A percentile compares a stretch with the other conserved stretches of the same genome.
Evolutionary conservation across 2,113 vertebrate genomes (phyloP).

Genomic region (Hylia prasina): DNA sequence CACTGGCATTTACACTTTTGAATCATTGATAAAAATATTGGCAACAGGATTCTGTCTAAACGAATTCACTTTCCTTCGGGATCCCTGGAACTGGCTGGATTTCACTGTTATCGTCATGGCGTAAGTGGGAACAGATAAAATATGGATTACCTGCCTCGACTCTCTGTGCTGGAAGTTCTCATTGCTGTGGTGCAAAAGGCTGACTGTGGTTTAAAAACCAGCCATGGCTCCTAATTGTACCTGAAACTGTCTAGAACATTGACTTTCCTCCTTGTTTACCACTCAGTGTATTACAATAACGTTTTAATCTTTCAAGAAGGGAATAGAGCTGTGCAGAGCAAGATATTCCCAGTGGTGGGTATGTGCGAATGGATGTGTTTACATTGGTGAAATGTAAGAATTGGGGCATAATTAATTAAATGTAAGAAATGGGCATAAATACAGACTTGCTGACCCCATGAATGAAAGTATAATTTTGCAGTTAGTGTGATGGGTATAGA

Average conservation of each 20-base stretch:
- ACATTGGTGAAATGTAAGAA: neutral
- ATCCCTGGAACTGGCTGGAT: slow-evolving; percentile 98
- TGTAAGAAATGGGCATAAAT: neutral
- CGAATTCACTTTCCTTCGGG: slow-evolving; percentile 90
- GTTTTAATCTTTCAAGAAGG: neutral
- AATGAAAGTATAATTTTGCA: neutral
- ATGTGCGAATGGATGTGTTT: neutral
- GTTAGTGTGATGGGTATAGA: neutral
- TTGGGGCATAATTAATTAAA: neutral
- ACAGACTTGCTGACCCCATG: neutral
- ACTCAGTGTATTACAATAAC: neutral
- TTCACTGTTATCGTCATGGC: slow-evolving; percentile 91
- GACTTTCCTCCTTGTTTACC: neutral
- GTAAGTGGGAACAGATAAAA: slow-evolving; percentile 73
- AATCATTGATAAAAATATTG: slow-evolving; percentile 92
- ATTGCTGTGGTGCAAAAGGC: neutral
- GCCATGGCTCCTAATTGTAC: neutral
- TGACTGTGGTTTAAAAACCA: neutral
- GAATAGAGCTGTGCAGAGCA: neutral
- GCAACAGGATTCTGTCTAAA: slow-evolving; percentile 91
- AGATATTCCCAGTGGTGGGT: neutral
- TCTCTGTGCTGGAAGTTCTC: neutral
- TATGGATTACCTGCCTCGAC: neutral
- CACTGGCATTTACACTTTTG: slow-evolving; percentile 97
- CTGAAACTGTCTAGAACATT: neutral